phyloP scores from a whole-genome alignment of 2,113 vertebrate genomes.

The Gnathonemus longibarbis region DNA sequence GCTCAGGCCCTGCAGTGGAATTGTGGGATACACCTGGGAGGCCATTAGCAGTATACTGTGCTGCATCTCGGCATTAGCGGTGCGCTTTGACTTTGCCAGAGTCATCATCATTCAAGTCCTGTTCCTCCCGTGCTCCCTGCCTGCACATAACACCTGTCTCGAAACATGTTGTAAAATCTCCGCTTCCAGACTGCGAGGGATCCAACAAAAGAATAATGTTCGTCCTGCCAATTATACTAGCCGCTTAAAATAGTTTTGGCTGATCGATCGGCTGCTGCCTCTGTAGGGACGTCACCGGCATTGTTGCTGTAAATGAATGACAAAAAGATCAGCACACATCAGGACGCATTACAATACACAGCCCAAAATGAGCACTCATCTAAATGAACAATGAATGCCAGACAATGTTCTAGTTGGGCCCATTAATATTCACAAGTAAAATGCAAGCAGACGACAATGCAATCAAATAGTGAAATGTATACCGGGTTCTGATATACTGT shows the following conservation, averaged over 20 bases:
- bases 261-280: neutral
- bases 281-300: neutral
- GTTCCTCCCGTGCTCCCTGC: neutral
- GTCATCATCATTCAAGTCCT: neutral
- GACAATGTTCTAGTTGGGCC: neutral
- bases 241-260: neutral
- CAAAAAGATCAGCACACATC: neutral
- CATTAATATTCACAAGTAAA: conserved; percentile 6
- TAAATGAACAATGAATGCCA: neutral
- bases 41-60: neutral
- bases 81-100: conserved; percentile 8
- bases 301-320: neutral
- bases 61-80: neutral
- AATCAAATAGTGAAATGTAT: neutral
- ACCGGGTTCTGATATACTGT: neutral
- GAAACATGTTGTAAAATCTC: neutral
- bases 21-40: neutral
- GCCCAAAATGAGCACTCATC: neutral
- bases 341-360: neutral
- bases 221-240: neutral
- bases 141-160: neutral
- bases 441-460: neutral
- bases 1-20: neutral
- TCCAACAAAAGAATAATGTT: neutral
- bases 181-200: neutral